Evolutionary conservation across 2,113 vertebrate species (phyloP).

Genomic region (Vulpes lagopus): DNA sequence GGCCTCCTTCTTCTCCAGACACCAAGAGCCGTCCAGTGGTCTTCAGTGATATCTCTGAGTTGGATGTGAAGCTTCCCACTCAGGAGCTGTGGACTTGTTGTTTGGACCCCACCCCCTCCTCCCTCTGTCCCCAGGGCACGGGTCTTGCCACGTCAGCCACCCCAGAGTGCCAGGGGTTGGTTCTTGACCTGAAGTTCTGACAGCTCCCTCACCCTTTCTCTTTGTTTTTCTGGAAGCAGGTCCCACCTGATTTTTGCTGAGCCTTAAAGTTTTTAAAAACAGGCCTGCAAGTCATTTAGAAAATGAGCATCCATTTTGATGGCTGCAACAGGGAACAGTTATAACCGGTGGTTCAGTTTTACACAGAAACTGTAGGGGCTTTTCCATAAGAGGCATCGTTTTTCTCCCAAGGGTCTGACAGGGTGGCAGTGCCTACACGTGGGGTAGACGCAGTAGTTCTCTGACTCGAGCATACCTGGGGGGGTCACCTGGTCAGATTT

Average conservation of each 20-base stretch:
- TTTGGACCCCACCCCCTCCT: neutral
- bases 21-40: neutral
- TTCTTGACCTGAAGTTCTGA: accelerated
- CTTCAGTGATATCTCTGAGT: neutral
- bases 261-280: neutral
- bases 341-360: neutral
- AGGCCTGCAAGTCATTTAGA: neutral
- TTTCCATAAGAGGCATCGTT: neutral
- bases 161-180: neutral
- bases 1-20: neutral
- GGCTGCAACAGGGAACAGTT: neutral
- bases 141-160: neutral
- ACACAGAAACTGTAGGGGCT: accelerated
- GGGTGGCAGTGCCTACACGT: neutral
- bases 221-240: neutral
- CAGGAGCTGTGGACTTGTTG: neutral
- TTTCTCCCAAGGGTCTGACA: slow-evolving; percentile 54
- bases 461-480: accelerated
- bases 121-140: neutral
- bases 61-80: neutral
- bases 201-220: neutral
- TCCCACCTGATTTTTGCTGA: neutral
- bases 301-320: neutral
- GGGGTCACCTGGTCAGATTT: neutral
- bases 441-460: neutral